Base-by-base conservation (phyloP, 2,797 vertebrate genomes). In the Dallia pectoralis region DNA sequence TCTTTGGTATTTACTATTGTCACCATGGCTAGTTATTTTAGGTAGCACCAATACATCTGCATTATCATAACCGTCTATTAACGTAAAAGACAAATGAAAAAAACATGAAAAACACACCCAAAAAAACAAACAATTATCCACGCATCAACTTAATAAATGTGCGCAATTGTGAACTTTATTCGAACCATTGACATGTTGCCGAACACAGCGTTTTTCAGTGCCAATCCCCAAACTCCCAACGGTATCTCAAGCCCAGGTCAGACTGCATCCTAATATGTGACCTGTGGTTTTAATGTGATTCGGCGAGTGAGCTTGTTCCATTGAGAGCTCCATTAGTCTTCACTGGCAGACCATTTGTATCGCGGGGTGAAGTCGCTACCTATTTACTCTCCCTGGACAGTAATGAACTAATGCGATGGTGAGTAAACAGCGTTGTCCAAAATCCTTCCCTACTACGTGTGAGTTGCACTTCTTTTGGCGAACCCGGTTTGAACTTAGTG, bases 361-460 rank as follows among this genome's bases (percentile, higher is more conserved):
- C 82, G 87, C 88, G 86, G 89, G 86, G 89, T 88, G 84, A 85
- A 87, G 84, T 80, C 77, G 78, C 79, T 70, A 69, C 85, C 86
- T 81, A 82, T 75, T 80, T 12, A 74, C 70, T 77, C 77, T 85
- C 81, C 83, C 88, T 79, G 86, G 86, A 85, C 83, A 59, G 78
- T 87, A 87, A 90, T 82, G 84, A 79, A 85, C 79, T 91, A 88
- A 90, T 87, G 89, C 86, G 89, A 30, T 84, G 87, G 72, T 71
- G 82, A 81, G 85, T 88, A 89, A 91, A 91, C 62, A 32, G 69
- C 22, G 30, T 18, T 69, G 47, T 59, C 22, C 53, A 2, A 25
- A 59, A 59, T 59, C 9, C 9, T 59, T 25, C 22, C 22, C 53
- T 59, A 27, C 53, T 11, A n/a, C 53, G 3, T 25, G 25, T 27